Evolutionary conservation across 2,888 invertebrate species (phyloP).

Genomic region (Amphipoea lucens): DNA sequence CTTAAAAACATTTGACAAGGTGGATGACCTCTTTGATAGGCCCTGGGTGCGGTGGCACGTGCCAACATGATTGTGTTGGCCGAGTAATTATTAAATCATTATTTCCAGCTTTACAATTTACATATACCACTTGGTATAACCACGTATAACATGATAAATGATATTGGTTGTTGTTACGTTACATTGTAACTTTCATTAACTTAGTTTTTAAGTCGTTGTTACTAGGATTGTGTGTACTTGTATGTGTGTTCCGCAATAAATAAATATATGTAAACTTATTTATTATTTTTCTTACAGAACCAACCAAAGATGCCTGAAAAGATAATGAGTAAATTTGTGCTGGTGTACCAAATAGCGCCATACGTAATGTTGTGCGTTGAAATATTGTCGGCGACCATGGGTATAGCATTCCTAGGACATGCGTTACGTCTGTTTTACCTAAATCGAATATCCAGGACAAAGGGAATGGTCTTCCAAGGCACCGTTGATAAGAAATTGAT

Average conservation of each 20-base stretch:
- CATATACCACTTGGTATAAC: neutral
- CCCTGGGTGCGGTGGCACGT: neutral
- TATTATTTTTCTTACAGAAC: constrained; percentile 70
- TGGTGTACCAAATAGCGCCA: constrained; percentile 74
- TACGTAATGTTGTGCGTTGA: constrained; percentile 67
- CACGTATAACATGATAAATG: neutral
- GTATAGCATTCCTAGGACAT: constrained; percentile 66
- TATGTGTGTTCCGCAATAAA: neutral
- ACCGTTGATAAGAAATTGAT: neutral
- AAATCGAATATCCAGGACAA: constrained; percentile 15
- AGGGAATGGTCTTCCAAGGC: constrained; percentile 28
- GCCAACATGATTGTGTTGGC: neutral
- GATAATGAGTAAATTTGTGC: constrained; percentile 67
- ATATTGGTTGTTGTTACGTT: neutral
- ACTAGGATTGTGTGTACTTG: neutral
- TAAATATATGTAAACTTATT: neutral
- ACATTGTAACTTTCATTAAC: neutral
- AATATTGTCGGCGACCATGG: constrained; percentile 62
- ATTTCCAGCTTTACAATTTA: neutral
- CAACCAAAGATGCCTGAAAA: constrained; percentile 75
- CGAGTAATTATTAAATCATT: neutral
- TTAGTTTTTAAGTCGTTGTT: neutral
- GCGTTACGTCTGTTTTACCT: constrained; percentile 39
- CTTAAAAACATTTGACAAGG: neutral
- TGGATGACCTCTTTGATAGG: neutral